Evolutionary conservation across 1,140 invertebrate genomes (phyloP), one percentile per base, ranked within the genome.

Genomic region (Halesus radiatus): DNA sequence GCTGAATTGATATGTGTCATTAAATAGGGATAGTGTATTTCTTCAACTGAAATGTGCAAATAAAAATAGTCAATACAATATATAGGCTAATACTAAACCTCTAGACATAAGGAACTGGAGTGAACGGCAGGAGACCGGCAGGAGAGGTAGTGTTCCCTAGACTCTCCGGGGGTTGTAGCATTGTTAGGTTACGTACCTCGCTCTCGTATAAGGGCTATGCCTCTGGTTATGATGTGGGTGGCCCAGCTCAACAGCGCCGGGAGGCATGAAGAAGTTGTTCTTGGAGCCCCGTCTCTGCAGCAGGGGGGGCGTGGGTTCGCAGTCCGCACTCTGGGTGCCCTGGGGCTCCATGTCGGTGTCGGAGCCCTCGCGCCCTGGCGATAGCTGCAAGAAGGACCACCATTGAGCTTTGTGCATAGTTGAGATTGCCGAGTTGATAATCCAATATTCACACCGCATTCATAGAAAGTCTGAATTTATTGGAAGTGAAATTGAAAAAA

Each of bases 241-340:
- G 50, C 86, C 86, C 60, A 86, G 85, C 76, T 87, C 87, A 0
- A 85, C 84, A 16, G 87, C 86, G 4, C 66, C 89, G 80, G 94
- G 93, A 70, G 94, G 93, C 85, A 96, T 91, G 90, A 97, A 98
- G 88, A 98, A 96, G 89, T 98, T 98, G 84, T 92, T 97, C 87
- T 96, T 95, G 58, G 96, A 98, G 84, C 96, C 97, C 83, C 97
- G 95, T 83, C 96, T 92, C 87, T 97, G 96, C 77, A 97, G 90
- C 16, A 96, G 95, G 26, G 95, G 94, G 29, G 96, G 96, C 81
- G 96, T 97, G 32, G 97, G 96, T 87, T 98, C 97, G 89, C 96
- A 97, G 90, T 98, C 96, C 85, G 97, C 94, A 52, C 95, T 96
- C 87, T 98, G 96, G 45, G 96, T 96, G 37, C 95, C 95, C 5